Evolutionary conservation across 2,797 vertebrate genomes (phyloP).

Genomic region (Hemitrygon akajei): DNA sequence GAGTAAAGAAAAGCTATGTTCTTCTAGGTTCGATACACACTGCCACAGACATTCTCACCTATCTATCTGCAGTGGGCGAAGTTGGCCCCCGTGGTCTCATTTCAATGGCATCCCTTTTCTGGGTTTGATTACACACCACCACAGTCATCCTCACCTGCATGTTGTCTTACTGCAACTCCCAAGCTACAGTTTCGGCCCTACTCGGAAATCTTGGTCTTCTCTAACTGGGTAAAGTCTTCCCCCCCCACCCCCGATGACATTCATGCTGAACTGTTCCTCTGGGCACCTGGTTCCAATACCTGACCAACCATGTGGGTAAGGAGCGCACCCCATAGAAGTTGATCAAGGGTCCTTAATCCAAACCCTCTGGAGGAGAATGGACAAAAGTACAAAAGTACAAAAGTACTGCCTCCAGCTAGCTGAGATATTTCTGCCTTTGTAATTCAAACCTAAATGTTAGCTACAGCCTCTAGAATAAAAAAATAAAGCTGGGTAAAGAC

Average conservation of each 20-base stretch:
- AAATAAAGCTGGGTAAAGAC: background rate
- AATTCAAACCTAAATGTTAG: background rate
- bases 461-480: background rate
- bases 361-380: background rate
- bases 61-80: no score
- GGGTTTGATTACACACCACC: no score
- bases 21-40: no score
- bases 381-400: background rate
- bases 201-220: background rate
- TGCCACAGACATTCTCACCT: no score
- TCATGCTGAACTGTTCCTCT: background rate
- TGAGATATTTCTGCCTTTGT: background rate
- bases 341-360: background rate
- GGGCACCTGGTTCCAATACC: background rate
- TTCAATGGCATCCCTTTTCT: no score
- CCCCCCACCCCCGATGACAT: background rate
- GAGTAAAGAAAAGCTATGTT: no score
- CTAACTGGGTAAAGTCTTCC: background rate
- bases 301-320: background rate
- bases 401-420: background rate
- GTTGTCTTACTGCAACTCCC: no score
- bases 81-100: no score
- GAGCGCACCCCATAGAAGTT: background rate
- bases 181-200: background rate
- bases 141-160: no score